Base-by-base conservation (phyloP, 2,113 vertebrate species). In the Hoplias malabaricus region DNA sequence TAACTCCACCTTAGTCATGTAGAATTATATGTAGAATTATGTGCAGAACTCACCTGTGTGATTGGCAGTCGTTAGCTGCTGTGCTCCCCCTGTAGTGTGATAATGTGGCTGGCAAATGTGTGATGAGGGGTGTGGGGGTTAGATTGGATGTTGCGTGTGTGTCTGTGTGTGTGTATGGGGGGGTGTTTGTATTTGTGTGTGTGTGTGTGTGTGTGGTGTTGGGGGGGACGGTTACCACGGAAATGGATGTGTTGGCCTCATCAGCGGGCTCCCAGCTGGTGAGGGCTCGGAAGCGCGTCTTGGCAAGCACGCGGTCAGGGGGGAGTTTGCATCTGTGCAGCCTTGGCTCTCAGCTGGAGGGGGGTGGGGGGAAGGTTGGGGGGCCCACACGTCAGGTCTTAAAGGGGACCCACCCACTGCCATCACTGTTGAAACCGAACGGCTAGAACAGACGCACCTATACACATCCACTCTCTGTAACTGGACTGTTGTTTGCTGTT, bases 241-340 rank as follows among this genome's bases (percentile, higher is more conserved):
- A 92, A 92, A 93, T 93, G 89, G 89, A 91, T 90, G 90, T 90
- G 90, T 92, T 91, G 92, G 90, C 92, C 91, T 92, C 89, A 91
- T 92, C 91, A 92, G 88, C 88, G 87, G 87, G 90, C 89, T 91
- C 92, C 93, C 93, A 93, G 93, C 92, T 93, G 93, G 92, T 92
- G 91, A 89, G 89, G 90, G 90, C 90, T 92, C 88, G 91, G 90
- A 92, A 90, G 89, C 89, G 84, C 77, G 86, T 90, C 87, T 93
- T 93, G 93, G 92, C 93, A 93, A 87, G 86, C 85, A 67, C 79
- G 79, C 74, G 90, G 90, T 93, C 92, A 93, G 91, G 90, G 90
- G 93, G 92, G 92, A 93, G 91, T 91, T 93, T 92, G 91, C 92
- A 93, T 92, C 92, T 93, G 92, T 93, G 93, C 90, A 88, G 88